A percentile compares a stretch with the other conserved stretches of the same genome.
These are phyloP conservation scores for Pseudomyrmex flavicornis DNA, from an alignment of 1,140 invertebrate species.

Conservation along the genomic window DNA sequence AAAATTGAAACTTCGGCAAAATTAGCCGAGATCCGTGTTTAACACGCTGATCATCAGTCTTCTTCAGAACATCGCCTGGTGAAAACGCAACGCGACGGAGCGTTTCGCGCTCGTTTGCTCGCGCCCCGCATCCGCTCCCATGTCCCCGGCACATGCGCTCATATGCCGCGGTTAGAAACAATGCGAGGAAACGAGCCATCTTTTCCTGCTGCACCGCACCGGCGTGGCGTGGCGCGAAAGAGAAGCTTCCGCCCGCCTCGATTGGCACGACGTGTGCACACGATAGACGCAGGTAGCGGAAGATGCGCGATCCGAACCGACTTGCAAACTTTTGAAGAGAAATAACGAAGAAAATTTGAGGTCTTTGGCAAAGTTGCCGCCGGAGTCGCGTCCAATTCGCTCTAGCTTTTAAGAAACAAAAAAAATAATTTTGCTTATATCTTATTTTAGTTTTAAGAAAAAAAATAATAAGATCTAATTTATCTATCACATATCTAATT, in stretches of 20 bases:
- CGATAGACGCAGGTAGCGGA: slow-evolving; percentile 21
- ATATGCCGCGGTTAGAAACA: slow-evolving; percentile 74
- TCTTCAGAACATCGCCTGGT: slow-evolving; percentile 38
- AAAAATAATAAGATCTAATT: too few species aligned
- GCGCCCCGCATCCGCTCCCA: slow-evolving; percentile 75
- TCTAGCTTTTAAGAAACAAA: too few species aligned
- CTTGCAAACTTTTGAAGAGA: too few species aligned
- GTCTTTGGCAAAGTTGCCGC: too few species aligned
- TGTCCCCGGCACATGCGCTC: slow-evolving; percentile 71
- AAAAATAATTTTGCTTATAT: too few species aligned
- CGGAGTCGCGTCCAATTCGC: too few species aligned
- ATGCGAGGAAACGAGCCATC: slow-evolving; percentile 78
- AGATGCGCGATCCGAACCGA: background rate
- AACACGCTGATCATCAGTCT: background rate
- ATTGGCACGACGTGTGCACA: slow-evolving; percentile 41
- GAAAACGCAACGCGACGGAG: slow-evolving; percentile 70
- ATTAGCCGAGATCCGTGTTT: slow-evolving; percentile 24
- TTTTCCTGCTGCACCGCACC: slow-evolving; percentile 71
- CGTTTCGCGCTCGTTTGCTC: slow-evolving; percentile 67
- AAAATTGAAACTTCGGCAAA: background rate
- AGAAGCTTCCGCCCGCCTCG: slow-evolving; percentile 59
- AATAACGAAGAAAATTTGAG: background rate
- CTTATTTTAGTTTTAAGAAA: too few species aligned
- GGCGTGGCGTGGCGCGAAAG: slow-evolving; percentile 45
- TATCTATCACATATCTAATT: too few species aligned